Evolutionary conservation across 2,113 vertebrate species (phyloP).

Genomic region (Regulus satrapa): DNA sequence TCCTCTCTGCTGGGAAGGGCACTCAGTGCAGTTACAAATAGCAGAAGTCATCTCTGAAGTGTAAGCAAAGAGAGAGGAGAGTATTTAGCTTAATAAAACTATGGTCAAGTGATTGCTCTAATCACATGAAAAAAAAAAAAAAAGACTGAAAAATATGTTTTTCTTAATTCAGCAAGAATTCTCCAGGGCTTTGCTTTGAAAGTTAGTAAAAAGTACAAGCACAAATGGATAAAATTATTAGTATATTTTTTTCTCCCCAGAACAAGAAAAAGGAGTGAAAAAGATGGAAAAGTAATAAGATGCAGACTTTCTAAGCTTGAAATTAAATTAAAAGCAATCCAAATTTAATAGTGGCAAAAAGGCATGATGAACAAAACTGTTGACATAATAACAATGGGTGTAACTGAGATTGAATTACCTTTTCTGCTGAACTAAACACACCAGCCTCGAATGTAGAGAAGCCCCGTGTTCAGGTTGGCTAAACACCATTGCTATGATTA

Average conservation of each 20-base stretch:
- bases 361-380: neutral
- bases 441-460: neutral
- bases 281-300: neutral
- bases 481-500: neutral
- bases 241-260: neutral
- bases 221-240: neutral
- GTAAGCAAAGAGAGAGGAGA: neutral
- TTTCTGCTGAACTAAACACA: neutral
- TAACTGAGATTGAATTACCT: neutral
- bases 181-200: neutral
- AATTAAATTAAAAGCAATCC: neutral
- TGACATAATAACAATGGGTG: neutral
- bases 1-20: neutral
- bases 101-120: neutral
- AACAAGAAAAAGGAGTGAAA: neutral
- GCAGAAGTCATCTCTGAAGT: neutral
- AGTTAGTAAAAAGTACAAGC: neutral
- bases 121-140: neutral
- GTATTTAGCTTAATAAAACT: neutral
- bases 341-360: neutral
- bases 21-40: neutral
- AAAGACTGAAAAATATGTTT: neutral
- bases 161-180: neutral
- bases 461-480: neutral
- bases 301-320: neutral